Percentiles rank a stretch among this genome's conserved stretches.
Evolutionary conservation across 2,888 invertebrate genomes (phyloP).

Genomic region (Sminthurides aquaticus): DNA sequence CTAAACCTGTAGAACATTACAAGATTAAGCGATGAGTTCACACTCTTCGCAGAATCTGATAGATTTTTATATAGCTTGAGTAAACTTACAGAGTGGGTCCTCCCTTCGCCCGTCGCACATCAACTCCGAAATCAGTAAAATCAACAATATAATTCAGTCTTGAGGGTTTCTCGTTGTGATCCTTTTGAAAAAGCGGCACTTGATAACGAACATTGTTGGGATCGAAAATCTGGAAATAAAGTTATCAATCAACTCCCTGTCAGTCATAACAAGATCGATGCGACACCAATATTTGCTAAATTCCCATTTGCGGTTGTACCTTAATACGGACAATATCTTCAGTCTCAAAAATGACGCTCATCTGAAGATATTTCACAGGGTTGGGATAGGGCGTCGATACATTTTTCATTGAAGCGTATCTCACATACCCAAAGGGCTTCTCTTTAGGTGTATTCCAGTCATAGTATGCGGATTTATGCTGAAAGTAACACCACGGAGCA

Average conservation of each 20-base stretch:
- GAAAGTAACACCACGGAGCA: constrained; percentile 68
- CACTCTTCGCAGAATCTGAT: not conserved
- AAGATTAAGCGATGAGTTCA: not conserved
- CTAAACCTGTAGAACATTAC: constrained; percentile 56
- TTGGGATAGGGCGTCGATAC: constrained; percentile 56
- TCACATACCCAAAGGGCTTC: constrained; percentile 56
- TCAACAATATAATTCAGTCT: constrained; percentile 33
- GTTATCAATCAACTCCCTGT: too few species aligned
- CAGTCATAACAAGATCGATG: too few species aligned
- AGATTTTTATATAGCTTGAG: not conserved
- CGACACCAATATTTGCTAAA: too few species aligned
- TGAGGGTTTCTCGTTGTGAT: constrained; percentile 6
- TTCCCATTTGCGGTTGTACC: too few species aligned
- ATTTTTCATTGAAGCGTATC: constrained; percentile 47
- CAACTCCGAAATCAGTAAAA: constrained; percentile 23
- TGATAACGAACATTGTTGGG: constrained; percentile 56
- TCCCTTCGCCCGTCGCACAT: constrained; percentile 27
- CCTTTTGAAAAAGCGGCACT: constrained; percentile 49
- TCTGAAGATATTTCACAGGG: constrained; percentile 56
- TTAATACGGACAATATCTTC: constrained; percentile 60
- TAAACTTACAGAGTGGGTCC: constrained; percentile 33
- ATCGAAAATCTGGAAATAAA: constrained; percentile 52
- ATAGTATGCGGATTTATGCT: constrained; percentile 60
- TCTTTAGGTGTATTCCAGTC: constrained; percentile 57
- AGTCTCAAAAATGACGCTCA: constrained; percentile 59